These are phyloP conservation scores for Hapalemur alaotrensis DNA, from an alignment of 2,797 vertebrate species.

Conservation along the genomic window DNA sequence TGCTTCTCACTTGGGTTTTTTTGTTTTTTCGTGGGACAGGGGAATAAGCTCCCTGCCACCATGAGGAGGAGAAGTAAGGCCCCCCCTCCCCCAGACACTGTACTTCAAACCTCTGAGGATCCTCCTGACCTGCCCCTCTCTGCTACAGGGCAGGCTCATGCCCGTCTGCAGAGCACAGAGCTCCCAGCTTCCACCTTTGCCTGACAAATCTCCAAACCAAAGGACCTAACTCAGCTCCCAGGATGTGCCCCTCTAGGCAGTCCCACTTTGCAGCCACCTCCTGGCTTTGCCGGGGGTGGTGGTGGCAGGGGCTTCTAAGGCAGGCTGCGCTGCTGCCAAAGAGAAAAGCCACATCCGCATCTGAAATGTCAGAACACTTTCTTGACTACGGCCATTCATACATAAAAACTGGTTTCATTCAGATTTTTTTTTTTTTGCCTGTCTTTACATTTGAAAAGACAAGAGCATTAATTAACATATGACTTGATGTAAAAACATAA, in stretches of 20 bases:
- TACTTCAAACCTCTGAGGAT: not conserved
- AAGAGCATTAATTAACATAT: slow-evolving; percentile 61
- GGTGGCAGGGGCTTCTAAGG: not conserved
- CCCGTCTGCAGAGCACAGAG: not conserved
- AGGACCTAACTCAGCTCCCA: not conserved
- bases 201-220: not conserved
- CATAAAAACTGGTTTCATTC: slow-evolving; percentile 21
- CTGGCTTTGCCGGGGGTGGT: not conserved
- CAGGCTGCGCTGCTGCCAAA: not conserved
- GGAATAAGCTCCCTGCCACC: not conserved
- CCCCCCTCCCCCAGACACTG: not conserved
- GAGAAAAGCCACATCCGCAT: not conserved
- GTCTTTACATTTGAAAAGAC: slow-evolving; percentile 60
- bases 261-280: not conserved
- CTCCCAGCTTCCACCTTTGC: not conserved
- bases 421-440: slow-evolving; percentile 4
- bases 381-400: slow-evolving; percentile 25
- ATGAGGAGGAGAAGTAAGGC: not conserved
- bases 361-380: not conserved
- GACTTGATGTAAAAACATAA: slow-evolving; percentile 72
- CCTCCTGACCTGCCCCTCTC: not conserved
- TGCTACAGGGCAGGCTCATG: not conserved
- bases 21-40: not conserved
- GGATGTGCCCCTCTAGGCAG: too few species aligned
- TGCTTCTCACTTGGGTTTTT: not conserved